A percentile compares a stretch with the other conserved stretches of the same genome.
Conservation (phyloP, 2,797 vertebrate genomes). For the Melanotaenia pygmaea region DNA sequence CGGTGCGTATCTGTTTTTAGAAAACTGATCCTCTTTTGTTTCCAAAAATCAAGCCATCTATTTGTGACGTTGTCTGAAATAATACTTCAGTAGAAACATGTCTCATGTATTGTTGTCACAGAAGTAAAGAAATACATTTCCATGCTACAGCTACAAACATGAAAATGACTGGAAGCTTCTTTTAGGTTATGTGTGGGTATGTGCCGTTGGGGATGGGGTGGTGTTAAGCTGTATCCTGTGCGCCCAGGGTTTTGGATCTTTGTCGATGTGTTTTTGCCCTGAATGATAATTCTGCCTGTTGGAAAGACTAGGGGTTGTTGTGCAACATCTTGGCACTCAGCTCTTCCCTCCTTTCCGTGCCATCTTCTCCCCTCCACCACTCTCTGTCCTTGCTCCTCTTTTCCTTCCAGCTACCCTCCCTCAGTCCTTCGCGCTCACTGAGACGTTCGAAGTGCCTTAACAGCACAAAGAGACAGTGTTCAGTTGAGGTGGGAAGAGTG, state of each 20-base stretch:
- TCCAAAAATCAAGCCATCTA: neutral
- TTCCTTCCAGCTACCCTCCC: conserved; percentile 58
- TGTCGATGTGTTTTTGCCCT: conserved; percentile 73
- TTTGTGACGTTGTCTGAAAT: conserved; percentile 6
- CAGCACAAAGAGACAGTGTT: conserved; percentile 74
- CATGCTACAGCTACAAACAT: conserved; percentile 25
- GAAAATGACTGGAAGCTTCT: conserved; percentile 44
- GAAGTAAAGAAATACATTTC: conserved; percentile 17
- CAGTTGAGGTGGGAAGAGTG: conserved; percentile 49
- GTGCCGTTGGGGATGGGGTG: conserved; percentile 53
- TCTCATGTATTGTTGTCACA: neutral
- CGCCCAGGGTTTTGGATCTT: conserved; percentile 61
- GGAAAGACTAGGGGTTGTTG: conserved; percentile 79
- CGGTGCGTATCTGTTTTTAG: neutral
- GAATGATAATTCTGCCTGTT: conserved; percentile 79
- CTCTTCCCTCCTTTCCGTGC: conserved; percentile 71
- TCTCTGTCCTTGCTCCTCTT: conserved; percentile 62
- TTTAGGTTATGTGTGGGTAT: conserved; percentile 65
- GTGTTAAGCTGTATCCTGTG: conserved; percentile 62
- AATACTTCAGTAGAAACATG: neutral
- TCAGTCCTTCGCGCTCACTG: conserved; percentile 40
- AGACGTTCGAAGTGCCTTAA: conserved; percentile 57
- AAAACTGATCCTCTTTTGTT: neutral
- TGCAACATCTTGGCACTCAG: conserved; percentile 76
- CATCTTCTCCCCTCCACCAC: conserved; percentile 71